Conservation (phyloP, 2,888 invertebrate species). For the Agriopis aurantiaria region DNA sequence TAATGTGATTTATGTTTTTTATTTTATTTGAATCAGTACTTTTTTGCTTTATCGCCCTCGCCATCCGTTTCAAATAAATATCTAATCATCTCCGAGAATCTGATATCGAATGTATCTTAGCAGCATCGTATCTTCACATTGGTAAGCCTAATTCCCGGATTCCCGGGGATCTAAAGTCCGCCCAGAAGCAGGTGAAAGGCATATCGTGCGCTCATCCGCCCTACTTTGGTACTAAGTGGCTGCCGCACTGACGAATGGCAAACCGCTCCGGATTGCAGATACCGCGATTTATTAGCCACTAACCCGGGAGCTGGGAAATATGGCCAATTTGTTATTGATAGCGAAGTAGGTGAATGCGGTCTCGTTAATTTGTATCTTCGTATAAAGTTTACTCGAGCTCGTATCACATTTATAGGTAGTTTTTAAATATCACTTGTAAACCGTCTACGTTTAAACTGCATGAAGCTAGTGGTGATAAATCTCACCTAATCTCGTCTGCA, state of each 20-base stretch:
- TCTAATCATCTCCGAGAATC: no score
- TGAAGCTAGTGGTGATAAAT: not conserved
- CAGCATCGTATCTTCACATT: not conserved
- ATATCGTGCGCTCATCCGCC: conserved; percentile 59
- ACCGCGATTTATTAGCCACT: conserved; percentile 60
- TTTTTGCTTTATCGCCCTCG: not conserved
- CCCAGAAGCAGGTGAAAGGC: conserved; percentile 66
- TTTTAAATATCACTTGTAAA: not conserved
- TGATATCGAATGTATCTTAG: no score
- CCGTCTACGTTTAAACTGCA: not conserved
- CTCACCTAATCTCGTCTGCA: not conserved
- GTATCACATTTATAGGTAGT: not conserved
- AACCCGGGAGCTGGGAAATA: conserved; percentile 47
- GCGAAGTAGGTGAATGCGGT: conserved; percentile 47
- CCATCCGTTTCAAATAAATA: no score
- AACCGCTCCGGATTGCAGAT: conserved; percentile 60
- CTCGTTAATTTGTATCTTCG: conserved; percentile 41
- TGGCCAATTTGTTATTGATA: conserved; percentile 57
- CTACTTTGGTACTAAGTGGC: conserved; percentile 70
- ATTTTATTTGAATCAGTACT: not conserved
- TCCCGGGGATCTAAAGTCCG: conserved; percentile 5
- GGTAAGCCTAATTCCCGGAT: not conserved
- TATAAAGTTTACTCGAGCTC: not conserved
- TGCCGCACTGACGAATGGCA: conserved; percentile 68
- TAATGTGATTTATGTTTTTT: not conserved